Base-by-base conservation (phyloP, 53 echinoderm and acorn worm species). In the Holothuria leucospilota region DNA sequence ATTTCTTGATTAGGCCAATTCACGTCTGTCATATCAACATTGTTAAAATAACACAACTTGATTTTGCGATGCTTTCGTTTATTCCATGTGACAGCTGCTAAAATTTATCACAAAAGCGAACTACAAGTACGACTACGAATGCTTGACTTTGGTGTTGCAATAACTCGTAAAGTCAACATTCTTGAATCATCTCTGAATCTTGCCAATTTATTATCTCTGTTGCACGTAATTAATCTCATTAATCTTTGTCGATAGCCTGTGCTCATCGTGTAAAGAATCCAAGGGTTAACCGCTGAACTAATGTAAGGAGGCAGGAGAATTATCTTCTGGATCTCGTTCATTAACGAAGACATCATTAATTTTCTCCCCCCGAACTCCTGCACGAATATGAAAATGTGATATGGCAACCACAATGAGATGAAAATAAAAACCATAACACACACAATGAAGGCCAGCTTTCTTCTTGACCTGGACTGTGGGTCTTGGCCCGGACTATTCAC, bases 341-440 rank as follows among this genome's bases (percentile, higher is more conserved):
- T 42, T 0, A 42, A 28, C 13, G 27, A 13, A 13, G 38, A 39
- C 29, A 39, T 42, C 7, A 23, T 24, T 11, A 40, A 39, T 21
- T 41, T 39, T 11, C 12, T 24, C 5, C 38, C 38, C n/a, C 39
- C 38, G 38, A 73, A 39, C n/a, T 73, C 74, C 4, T 40, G 46
- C 9, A 21, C n/a, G 20, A 73, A 73, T 20, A 21, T 16, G 46
- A 14, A 34, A 4, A 39, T 5, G 74, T 73, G n/a, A n/a, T 73
- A 73, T 1, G 74, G 74, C 74, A 73, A n/a, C 74, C 74, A 73
- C 0, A 49, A 73, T 39, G 46, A n/a, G 46, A 73, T 73, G 46
- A 73, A 73, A 23, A 73, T 14, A 39, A 73, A 34, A 28, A 73
- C 74, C 74, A 73, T 73, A 0, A 73, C n/a, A 39, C 74, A 73